phyloP scores from a whole-genome alignment of 1,140 invertebrate genomes.

The Himalopsyche phryganea region DNA sequence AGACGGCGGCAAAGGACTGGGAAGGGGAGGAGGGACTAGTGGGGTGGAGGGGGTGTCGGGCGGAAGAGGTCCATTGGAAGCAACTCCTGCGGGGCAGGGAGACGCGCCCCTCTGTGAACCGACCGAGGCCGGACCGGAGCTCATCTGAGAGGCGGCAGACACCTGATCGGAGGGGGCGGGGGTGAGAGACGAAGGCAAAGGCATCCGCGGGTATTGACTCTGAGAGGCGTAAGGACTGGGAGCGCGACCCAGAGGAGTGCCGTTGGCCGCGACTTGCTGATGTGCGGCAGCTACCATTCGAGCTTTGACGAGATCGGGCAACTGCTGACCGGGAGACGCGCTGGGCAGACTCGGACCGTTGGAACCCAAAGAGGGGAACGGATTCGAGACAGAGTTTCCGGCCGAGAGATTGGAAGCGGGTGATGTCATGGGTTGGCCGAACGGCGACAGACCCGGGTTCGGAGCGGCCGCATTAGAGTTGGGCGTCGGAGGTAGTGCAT shows the following conservation, averaged over 20 bases:
- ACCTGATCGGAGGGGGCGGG: conserved; percentile 42
- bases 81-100: conserved; percentile 38
- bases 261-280: conserved; percentile 25
- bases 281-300: conserved; percentile 38
- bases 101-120: conserved; percentile 48
- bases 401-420: conserved; percentile 43
- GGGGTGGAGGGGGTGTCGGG: conserved; percentile 52
- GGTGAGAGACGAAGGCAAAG: conserved; percentile 46
- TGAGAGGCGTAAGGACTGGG: conserved; percentile 46
- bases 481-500: conserved; percentile 54
- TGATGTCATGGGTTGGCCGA: conserved; percentile 57
- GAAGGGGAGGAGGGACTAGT: conserved; percentile 45
- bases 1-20: conserved; percentile 39
- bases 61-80: conserved; percentile 45
- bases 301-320: conserved; percentile 56
- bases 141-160: conserved; percentile 28
- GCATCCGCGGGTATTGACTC: conserved; percentile 43
- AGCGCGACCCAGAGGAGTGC: conserved; percentile 31
- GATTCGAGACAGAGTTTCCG: conserved; percentile 55
- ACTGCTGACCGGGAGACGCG: conserved; percentile 53
- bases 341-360: conserved; percentile 55
- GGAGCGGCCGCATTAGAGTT: conserved; percentile 57
- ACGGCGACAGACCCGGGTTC: conserved; percentile 63
- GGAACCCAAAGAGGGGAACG: conserved; percentile 48
- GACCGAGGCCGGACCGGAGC: conserved; percentile 43